phyloP scores from a whole-genome alignment of 1,140 invertebrate genomes.

The Drosophila melanogaster region DNA sequence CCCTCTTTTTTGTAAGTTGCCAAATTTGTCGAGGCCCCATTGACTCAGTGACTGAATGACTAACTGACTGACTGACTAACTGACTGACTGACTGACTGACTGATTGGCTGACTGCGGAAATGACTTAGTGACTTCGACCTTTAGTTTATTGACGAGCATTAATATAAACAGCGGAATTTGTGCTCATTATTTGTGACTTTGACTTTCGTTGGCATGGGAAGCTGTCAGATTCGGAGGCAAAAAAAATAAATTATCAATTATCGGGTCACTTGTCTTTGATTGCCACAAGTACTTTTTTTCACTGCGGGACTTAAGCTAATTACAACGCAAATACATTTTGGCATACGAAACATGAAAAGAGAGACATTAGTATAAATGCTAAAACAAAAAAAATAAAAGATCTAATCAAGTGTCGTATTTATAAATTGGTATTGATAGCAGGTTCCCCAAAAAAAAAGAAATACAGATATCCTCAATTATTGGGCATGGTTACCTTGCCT shows the following conservation, averaged over 20 bases:
- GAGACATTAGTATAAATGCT: background rate
- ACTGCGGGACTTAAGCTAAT: slow-evolving; percentile 10
- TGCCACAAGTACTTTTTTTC: background rate
- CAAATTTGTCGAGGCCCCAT: slow-evolving; percentile 39
- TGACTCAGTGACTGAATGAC: slow-evolving; percentile 20
- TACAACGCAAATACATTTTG: background rate
- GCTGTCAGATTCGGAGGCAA: slow-evolving; percentile 2
- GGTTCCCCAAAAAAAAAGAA: background rate
- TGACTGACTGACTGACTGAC: slow-evolving; percentile 18
- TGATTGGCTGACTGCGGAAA: slow-evolving; percentile 24
- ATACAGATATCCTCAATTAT: slow-evolving; percentile 17
- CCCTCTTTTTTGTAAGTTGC: slow-evolving; percentile 55
- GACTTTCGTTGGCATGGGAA: slow-evolving; percentile 50
- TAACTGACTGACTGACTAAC: no score
- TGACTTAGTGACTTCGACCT: slow-evolving; percentile 36
- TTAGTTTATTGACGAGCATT: slow-evolving; percentile 56
- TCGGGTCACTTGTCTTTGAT: slow-evolving; percentile 37
- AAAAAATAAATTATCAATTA: slow-evolving; percentile 47
- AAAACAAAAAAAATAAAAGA: background rate
- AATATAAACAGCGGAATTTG: slow-evolving; percentile 62
- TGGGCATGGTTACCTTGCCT: slow-evolving; percentile 17
- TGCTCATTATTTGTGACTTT: slow-evolving; percentile 66
- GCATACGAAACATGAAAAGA: background rate
- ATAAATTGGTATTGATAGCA: background rate
- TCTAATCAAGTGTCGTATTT: background rate